Evolutionary conservation across 2,113 vertebrate genomes (phyloP).

Genomic region (Atractosteus spatula): DNA sequence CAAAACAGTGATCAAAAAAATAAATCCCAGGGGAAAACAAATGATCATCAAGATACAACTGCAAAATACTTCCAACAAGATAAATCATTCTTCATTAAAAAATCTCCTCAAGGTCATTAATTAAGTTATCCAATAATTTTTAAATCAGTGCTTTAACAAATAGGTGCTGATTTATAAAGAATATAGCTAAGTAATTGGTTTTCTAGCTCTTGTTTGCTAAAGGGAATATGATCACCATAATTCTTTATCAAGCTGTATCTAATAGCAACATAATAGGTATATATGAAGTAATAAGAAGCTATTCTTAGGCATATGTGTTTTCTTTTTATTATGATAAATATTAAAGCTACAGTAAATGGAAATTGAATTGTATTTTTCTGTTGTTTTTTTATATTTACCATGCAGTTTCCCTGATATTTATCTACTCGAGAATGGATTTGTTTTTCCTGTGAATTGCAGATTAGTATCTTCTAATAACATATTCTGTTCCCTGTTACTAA

Average conservation of each 20-base stretch:
- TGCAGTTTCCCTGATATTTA: background rate
- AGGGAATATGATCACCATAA: too few species aligned
- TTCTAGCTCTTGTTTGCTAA: too few species aligned
- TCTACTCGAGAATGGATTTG: background rate
- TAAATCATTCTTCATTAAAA: too few species aligned
- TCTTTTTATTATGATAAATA: background rate
- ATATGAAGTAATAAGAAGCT: background rate
- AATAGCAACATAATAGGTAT: background rate
- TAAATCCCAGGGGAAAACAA: too few species aligned
- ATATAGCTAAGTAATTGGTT: too few species aligned
- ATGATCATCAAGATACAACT: too few species aligned
- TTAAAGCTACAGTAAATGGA: constrained; percentile 2
- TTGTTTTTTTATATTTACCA: constrained; percentile 6
- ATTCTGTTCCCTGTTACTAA: background rate
- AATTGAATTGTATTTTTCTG: constrained; percentile 6
- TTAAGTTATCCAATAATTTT: too few species aligned
- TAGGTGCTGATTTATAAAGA: too few species aligned
- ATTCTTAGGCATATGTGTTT: background rate
- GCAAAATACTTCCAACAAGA: too few species aligned
- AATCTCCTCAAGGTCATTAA: too few species aligned
- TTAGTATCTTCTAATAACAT: constrained; percentile 31
- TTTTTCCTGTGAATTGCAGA: constrained; percentile 39
- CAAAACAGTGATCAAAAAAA: too few species aligned
- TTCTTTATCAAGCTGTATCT: background rate
- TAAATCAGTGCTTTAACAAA: too few species aligned